Evolutionary conservation across 1,140 invertebrate species (phyloP).

Genomic region (Yoshiicerus persimilis): DNA sequence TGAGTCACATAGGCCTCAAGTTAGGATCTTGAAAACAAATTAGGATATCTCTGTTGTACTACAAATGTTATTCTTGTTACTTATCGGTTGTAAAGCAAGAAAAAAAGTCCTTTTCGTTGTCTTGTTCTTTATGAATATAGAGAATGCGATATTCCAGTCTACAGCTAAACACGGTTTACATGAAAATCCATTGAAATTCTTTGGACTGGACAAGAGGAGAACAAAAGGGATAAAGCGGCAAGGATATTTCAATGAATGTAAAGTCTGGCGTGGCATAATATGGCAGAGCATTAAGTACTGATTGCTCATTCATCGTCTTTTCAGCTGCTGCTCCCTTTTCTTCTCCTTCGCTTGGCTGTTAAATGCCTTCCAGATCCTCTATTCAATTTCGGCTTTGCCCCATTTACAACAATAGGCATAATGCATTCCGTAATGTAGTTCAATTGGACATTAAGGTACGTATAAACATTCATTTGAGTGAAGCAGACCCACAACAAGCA

Average conservation of each 20-base stretch:
- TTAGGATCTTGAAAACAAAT: background rate
- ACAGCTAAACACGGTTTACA: background rate
- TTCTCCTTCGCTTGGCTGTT: background rate
- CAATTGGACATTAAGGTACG: background rate
- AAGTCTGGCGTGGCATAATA: background rate
- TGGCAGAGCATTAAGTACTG: background rate
- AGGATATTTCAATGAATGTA: background rate
- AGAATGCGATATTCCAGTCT: background rate
- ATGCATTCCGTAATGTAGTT: background rate
- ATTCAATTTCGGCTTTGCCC: background rate
- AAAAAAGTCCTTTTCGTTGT: too few relatives aligned
- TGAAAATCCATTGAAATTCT: background rate
- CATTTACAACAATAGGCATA: background rate
- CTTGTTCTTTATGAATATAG: too few relatives aligned
- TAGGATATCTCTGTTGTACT: background rate
- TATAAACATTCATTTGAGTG: background rate
- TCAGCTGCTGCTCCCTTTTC: background rate
- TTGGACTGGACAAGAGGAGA: background rate
- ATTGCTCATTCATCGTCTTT: slow-evolving; percentile 17
- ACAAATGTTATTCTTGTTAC: background rate
- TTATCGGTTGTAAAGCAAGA: too few relatives aligned
- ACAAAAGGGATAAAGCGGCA: background rate
- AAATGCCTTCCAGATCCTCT: background rate
- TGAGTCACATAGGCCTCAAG: too few relatives aligned
- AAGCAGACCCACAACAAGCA: background rate